Percentiles rank a stretch among this genome's conserved stretches.
Conservation (phyloP, 2,797 vertebrate species). For the Paedocypris micromegethes region DNA sequence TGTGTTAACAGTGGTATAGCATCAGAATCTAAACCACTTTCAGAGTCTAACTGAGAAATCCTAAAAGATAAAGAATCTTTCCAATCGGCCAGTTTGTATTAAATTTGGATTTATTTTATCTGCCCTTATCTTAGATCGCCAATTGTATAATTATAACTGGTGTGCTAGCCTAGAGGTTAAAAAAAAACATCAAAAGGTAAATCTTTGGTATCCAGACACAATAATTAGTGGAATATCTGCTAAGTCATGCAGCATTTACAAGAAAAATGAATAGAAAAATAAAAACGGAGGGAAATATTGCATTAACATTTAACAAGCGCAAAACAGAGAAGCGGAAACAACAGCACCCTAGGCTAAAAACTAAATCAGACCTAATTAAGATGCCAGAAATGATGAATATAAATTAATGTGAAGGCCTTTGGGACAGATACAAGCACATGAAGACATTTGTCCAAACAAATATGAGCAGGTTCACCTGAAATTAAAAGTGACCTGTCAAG, state of each 20-base stretch:
- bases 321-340: constrained; percentile 68
- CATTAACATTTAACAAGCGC: constrained; percentile 73
- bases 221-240: too few relatives aligned
- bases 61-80: too few relatives aligned
- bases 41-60: too few relatives aligned
- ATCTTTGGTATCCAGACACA: too few relatives aligned
- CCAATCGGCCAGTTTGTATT: too few relatives aligned
- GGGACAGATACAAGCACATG: not conserved
- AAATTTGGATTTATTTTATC: too few relatives aligned
- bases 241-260: constrained; percentile 54
- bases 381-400: constrained; percentile 62
- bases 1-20: too few relatives aligned
- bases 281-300: constrained; percentile 47
- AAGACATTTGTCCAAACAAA: not conserved
- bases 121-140: too few relatives aligned
- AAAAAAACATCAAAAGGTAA: too few relatives aligned
- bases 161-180: too few relatives aligned
- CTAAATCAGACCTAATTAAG: constrained; percentile 66
- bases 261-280: constrained; percentile 50
- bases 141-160: too few relatives aligned
- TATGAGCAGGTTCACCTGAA: not conserved
- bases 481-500: constrained; percentile 20
- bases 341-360: constrained; percentile 57
- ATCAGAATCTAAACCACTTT: too few relatives aligned
- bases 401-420: constrained; percentile 14